Conservation (phyloP, 2,113 vertebrate genomes). For the Megaceryle maxima region DNA sequence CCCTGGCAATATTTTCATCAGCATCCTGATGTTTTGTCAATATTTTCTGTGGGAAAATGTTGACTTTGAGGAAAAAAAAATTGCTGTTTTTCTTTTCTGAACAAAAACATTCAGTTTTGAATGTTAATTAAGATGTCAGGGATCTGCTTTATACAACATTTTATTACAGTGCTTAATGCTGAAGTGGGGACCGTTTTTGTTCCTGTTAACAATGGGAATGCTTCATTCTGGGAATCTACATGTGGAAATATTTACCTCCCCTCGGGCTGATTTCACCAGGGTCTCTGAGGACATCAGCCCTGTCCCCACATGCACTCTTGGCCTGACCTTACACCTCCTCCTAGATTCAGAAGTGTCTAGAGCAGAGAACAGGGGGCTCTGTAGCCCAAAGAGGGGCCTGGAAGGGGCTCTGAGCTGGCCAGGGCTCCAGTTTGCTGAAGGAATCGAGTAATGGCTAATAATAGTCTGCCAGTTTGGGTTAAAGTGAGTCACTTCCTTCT, state of each 20-base stretch:
- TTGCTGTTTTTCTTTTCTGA: background rate
- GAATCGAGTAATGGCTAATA: background rate
- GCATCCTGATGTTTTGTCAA: background rate
- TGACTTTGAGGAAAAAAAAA: background rate
- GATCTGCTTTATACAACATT: background rate
- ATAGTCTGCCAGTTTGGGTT: background rate
- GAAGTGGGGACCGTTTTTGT: background rate
- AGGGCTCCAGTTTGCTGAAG: background rate
- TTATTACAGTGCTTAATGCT: background rate
- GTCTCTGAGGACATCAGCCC: background rate
- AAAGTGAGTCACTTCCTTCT: background rate
- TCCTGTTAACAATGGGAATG: background rate
- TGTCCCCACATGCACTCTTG: background rate
- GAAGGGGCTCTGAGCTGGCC: background rate
- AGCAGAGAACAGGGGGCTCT: background rate
- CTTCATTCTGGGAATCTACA: background rate
- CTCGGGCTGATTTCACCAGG: background rate
- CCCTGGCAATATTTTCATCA: background rate
- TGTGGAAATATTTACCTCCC: background rate
- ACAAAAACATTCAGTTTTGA: fast-evolving
- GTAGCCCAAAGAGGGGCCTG: background rate
- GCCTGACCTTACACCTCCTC: background rate
- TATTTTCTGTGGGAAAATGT: background rate
- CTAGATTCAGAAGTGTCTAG: background rate
- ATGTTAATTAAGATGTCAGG: background rate